phyloP scores from a whole-genome alignment of 2,797 vertebrate species.

The Anguilla anguilla region DNA sequence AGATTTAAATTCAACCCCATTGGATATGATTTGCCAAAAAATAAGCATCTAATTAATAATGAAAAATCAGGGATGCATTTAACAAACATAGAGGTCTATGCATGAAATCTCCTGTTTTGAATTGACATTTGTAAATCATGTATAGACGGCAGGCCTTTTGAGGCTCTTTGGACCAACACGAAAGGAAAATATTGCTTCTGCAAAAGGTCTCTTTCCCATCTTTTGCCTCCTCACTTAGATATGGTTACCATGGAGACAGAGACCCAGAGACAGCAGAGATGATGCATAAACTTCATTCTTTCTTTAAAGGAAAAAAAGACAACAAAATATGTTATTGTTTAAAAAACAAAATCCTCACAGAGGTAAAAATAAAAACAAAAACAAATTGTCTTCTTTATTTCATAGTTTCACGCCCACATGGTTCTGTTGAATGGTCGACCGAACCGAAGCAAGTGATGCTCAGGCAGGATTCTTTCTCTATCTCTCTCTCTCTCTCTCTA shows the following conservation, averaged over 20 bases:
- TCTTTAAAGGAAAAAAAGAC: not conserved
- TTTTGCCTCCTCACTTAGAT: not conserved
- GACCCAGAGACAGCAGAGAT: not conserved
- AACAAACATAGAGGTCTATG: too few species aligned
- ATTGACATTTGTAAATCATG: not conserved
- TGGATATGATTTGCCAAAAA: not conserved
- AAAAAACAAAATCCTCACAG: not conserved
- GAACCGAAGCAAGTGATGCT: not conserved
- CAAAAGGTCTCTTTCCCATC: not conserved
- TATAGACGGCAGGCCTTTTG: not conserved
- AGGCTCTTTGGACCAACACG: not conserved
- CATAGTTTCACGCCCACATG: not conserved
- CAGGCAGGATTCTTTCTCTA: not conserved
- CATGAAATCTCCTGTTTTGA: not conserved
- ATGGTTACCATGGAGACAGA: conserved; percentile 3
- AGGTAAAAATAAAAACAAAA: not conserved
- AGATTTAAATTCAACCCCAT: not conserved
- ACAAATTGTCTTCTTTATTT: not conserved
- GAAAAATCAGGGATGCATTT: not conserved
- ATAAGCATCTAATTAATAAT: not conserved
- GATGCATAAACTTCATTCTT: not conserved
- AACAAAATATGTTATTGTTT: not conserved
- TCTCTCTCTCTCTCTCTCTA: not conserved
- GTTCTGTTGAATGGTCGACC: not conserved
- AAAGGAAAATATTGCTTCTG: not conserved